Conservation (phyloP, 1,140 invertebrate genomes). For the Paraescarpia echinospica region DNA sequence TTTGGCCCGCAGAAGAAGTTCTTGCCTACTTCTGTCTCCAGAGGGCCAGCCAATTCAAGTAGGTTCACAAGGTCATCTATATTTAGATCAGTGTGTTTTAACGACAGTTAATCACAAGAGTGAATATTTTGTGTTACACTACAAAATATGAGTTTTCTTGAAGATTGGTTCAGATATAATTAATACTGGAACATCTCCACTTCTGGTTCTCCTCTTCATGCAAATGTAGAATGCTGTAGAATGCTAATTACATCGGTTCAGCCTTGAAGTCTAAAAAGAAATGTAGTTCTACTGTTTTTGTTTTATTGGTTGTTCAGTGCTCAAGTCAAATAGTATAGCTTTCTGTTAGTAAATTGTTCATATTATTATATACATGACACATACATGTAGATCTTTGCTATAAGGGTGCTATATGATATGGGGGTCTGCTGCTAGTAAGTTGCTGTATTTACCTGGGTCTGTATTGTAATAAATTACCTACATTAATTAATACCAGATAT, state of each 20-base stretch:
- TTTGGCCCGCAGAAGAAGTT: conserved; percentile 88
- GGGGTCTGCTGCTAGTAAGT: not conserved
- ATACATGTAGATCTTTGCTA: not conserved
- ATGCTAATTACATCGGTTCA: too few species aligned
- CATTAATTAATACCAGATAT: not conserved
- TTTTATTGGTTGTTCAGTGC: too few species aligned
- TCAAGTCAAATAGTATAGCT: too few species aligned
- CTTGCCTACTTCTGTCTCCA: conserved; percentile 74
- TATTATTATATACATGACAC: not conserved
- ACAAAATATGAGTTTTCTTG: not conserved
- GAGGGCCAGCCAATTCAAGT: conserved; percentile 68
- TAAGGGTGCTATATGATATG: not conserved
- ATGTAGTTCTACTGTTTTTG: too few species aligned
- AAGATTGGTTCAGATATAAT: not conserved
- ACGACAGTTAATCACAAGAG: not conserved
- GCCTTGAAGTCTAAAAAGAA: too few species aligned
- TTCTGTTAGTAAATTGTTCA: too few species aligned
- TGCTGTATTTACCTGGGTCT: not conserved
- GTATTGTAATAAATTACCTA: not conserved
- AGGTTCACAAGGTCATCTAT: conserved; percentile 20
- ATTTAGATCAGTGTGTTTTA: not conserved
- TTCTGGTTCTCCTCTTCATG: not conserved
- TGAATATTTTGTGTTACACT: too few species aligned
- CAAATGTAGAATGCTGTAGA: not conserved
- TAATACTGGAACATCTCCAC: not conserved